Evolutionary conservation across 2,888 invertebrate species (phyloP).

Genomic region (Macropis europaea): DNA sequence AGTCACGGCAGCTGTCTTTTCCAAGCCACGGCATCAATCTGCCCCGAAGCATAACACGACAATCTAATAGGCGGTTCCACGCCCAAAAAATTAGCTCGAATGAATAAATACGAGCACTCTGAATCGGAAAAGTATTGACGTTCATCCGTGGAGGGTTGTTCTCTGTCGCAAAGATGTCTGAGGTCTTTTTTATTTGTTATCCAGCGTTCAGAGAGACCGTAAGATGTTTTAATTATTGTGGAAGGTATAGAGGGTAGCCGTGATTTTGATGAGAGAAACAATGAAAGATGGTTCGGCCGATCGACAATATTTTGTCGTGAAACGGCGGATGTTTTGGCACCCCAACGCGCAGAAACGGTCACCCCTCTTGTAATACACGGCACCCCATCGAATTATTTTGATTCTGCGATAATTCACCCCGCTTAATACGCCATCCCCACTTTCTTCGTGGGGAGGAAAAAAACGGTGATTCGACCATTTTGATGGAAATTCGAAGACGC

Average conservation of each 20-base stretch:
- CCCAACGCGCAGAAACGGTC: constrained; percentile 64
- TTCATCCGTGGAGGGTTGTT: accelerated
- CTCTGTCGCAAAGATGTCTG: background rate
- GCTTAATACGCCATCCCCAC: constrained; percentile 69
- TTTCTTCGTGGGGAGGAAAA: constrained; percentile 38
- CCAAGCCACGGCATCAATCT: constrained; percentile 72
- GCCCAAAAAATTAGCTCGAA: constrained; percentile 70
- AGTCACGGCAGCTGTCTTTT: constrained; percentile 59
- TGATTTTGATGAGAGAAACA: constrained; percentile 4
- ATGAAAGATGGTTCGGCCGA: constrained; percentile 32
- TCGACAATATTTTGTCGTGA: constrained; percentile 56
- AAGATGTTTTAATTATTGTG: background rate
- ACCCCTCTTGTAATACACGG: constrained; percentile 68
- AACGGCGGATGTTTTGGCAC: constrained; percentile 67
- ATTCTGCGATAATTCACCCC: constrained; percentile 78
- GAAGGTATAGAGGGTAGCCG: background rate
- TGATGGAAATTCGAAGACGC: constrained; percentile 64
- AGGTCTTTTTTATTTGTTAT: background rate
- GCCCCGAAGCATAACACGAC: constrained; percentile 67
- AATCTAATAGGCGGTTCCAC: constrained; percentile 66
- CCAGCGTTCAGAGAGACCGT: too few species aligned
- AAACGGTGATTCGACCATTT: constrained; percentile 57
- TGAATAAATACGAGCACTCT: constrained; percentile 61
- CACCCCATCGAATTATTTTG: constrained; percentile 78
- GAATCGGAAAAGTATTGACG: constrained; percentile 58